Percentiles rank a stretch among this genome's conserved stretches.
These are phyloP conservation scores for Drosophila repleta DNA, from an alignment of 1,140 invertebrate species.

Conservation along the genomic window DNA sequence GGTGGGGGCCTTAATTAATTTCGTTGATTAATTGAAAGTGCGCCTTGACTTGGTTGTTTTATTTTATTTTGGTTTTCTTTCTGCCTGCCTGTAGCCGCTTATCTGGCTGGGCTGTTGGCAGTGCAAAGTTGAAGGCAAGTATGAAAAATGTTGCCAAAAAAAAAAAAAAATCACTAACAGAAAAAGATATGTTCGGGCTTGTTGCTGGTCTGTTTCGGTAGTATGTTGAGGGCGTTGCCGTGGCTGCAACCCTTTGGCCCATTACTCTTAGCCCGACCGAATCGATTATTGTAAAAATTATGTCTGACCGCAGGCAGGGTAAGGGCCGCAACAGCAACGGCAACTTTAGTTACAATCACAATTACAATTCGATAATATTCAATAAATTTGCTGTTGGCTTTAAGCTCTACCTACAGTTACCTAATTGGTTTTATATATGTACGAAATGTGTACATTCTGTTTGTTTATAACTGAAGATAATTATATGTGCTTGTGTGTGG, in stretches of 20 bases:
- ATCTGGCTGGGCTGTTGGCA: slow-evolving; percentile 38
- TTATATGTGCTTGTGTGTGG: neutral
- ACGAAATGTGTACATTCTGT: neutral
- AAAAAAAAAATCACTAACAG: neutral
- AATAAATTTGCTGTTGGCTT: slow-evolving; percentile 37
- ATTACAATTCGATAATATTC: slow-evolving; percentile 13
- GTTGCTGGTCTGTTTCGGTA: slow-evolving; percentile 50
- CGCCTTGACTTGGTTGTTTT: slow-evolving; percentile 36
- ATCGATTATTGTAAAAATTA: slow-evolving; percentile 67
- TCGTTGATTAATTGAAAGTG: slow-evolving; percentile 82
- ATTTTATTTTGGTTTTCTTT: neutral
- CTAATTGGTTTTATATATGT: slow-evolving; percentile 22
- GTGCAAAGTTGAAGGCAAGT: slow-evolving; percentile 77
- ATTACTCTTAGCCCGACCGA: slow-evolving; percentile 59
- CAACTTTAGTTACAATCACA: slow-evolving; percentile 48
- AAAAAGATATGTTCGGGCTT: slow-evolving; percentile 21
- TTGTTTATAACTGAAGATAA: neutral
- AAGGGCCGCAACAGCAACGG: slow-evolving; percentile 10
- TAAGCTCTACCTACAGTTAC: slow-evolving; percentile 19
- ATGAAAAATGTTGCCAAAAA: slow-evolving; percentile 49
- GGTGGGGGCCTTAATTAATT: slow-evolving; percentile 71
- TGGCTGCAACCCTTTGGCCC: slow-evolving; percentile 60
- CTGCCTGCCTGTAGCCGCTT: neutral
- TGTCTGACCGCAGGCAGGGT: slow-evolving; percentile 43
- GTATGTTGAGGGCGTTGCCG: slow-evolving; percentile 71